Percentiles rank a stretch among this genome's conserved stretches.
Conservation (phyloP, 2,797 vertebrate genomes). For the Rousettus madagascariensis region DNA sequence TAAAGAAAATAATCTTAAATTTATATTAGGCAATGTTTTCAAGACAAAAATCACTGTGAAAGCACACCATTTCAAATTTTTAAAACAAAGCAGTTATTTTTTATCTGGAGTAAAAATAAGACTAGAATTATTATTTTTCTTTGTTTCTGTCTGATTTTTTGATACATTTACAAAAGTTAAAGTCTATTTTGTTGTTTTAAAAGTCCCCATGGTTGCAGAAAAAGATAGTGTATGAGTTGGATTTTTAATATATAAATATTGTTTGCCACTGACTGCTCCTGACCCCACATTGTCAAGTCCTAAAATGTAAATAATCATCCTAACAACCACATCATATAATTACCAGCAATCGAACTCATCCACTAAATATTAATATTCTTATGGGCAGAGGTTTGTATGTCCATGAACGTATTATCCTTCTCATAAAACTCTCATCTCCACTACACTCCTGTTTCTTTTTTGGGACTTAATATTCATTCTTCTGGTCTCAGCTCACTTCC, state of each 20-base stretch:
- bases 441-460: background rate
- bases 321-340: background rate
- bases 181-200: background rate
- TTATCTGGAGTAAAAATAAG: background rate
- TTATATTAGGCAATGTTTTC: background rate
- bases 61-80: background rate
- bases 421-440: background rate
- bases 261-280: background rate
- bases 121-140: background rate
- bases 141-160: background rate
- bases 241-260: background rate
- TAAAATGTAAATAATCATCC: background rate
- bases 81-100: background rate
- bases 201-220: background rate
- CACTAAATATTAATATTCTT: background rate
- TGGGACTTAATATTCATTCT: background rate
- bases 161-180: background rate
- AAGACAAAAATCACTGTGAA: slow-evolving; percentile 5
- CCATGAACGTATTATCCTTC: background rate
- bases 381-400: background rate
- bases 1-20: background rate
- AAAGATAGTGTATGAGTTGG: background rate
- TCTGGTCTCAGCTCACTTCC: background rate
- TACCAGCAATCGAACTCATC: background rate
- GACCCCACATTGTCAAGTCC: background rate